Percentiles rank a stretch among this genome's conserved stretches.
Conservation (phyloP, 2,888 invertebrate species). For the Incurvaria masculella region DNA sequence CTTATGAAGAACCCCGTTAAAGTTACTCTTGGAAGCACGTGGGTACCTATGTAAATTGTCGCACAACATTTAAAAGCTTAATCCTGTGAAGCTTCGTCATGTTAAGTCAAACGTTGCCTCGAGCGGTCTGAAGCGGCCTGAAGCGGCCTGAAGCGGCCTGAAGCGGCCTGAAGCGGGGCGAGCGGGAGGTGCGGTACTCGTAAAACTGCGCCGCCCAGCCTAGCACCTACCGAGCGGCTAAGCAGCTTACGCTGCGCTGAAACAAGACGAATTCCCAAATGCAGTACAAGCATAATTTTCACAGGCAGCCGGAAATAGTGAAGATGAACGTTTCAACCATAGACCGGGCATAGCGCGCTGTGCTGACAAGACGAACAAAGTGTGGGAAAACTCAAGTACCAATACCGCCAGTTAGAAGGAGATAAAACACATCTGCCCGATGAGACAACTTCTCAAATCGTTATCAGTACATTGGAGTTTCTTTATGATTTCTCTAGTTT, state of each 20-base stretch:
- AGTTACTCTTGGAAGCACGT: too few relatives aligned
- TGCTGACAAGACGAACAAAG: too few relatives aligned
- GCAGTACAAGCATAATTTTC: background rate
- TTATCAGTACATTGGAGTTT: too few relatives aligned
- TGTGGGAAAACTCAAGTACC: too few relatives aligned
- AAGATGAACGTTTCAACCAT: background rate
- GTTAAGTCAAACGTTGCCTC: background rate
- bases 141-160: too few relatives aligned
- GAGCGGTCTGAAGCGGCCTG: background rate
- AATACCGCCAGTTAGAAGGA: too few relatives aligned
- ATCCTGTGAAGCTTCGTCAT: background rate
- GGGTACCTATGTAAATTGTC: background rate
- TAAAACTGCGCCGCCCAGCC: background rate
- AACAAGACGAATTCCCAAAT: background rate
- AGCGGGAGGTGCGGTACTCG: background rate
- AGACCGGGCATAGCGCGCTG: too few relatives aligned
- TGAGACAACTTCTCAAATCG: too few relatives aligned
- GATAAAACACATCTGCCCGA: too few relatives aligned
- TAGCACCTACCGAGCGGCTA: background rate
- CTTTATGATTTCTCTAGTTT: too few relatives aligned
- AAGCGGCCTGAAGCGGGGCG: too few relatives aligned
- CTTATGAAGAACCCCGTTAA: too few relatives aligned
- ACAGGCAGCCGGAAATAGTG: background rate
- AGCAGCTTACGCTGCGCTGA: background rate
- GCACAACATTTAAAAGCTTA: background rate